Conservation (phyloP, 2,797 vertebrate species). For the Eulemur albifrons region DNA sequence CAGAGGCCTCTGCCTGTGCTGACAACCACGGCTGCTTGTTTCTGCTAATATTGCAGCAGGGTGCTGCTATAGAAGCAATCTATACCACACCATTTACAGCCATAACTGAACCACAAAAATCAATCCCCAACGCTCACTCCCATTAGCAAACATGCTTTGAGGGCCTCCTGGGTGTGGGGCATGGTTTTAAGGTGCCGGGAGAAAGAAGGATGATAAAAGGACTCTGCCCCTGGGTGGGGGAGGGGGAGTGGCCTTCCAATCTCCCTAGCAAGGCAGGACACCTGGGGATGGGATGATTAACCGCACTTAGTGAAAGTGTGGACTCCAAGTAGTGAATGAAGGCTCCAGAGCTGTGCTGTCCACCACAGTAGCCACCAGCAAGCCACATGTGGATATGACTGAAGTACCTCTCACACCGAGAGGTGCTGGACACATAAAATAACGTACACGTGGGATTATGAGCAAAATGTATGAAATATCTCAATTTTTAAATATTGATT, state of each 20-base stretch:
- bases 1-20: constrained; percentile 51
- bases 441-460: background rate
- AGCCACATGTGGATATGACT: background rate
- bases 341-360: background rate
- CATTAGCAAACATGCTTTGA: constrained; percentile 51
- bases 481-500: background rate
- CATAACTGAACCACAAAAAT: constrained; percentile 71
- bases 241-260: background rate
- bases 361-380: background rate
- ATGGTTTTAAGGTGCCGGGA: background rate
- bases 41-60: constrained; percentile 69
- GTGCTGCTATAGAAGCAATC: constrained; percentile 66
- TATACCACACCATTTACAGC: constrained; percentile 73
- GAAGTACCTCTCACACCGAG: background rate
- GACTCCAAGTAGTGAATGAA: background rate
- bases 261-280: background rate
- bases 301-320: rapidly evolving
- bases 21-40: constrained; percentile 54
- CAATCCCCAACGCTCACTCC: constrained; percentile 42
- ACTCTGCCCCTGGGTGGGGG: background rate
- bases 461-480: background rate
- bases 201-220: background rate
- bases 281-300: background rate
- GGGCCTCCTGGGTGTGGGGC: background rate
- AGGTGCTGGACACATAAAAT: background rate